A percentile compares a stretch with the other conserved stretches of the same genome.
These are phyloP conservation scores for Leptopilina clavipes DNA, from an alignment of 1,140 invertebrate species.

Conservation along the genomic window DNA sequence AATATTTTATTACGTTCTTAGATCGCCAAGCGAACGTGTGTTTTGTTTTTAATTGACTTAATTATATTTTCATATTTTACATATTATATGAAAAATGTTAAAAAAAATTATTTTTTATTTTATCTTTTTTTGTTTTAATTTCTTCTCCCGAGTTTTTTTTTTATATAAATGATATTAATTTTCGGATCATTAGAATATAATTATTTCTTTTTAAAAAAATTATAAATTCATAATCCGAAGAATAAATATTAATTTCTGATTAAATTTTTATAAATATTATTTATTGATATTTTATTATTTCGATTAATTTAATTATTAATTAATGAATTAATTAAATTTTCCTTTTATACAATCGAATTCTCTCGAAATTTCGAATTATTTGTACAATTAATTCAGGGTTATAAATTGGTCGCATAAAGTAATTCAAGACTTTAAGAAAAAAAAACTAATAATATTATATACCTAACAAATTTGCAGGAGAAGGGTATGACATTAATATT, in stretches of 20 bases:
- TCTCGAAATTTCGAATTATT: not conserved
- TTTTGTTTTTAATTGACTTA: not conserved
- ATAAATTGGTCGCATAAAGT: not conserved
- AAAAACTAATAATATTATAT: not conserved
- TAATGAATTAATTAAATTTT: not conserved
- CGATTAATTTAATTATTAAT: too few relatives aligned
- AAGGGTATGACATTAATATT: slow-evolving; percentile 1
- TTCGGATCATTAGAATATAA: too few relatives aligned
- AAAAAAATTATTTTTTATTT: not conserved
- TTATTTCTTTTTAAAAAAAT: too few relatives aligned
- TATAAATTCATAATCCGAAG: too few relatives aligned
- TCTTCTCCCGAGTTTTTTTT: slow-evolving; percentile 23
- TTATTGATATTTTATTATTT: not conserved
- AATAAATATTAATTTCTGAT: too few relatives aligned
- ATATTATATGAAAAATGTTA: not conserved
- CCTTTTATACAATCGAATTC: too few relatives aligned
- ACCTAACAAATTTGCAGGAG: not conserved
- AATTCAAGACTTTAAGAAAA: slow-evolving; percentile 14
- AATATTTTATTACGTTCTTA: not conserved
- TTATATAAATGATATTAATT: not conserved
- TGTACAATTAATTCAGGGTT: slow-evolving; percentile 25
- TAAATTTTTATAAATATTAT: too few relatives aligned
- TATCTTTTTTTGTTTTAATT: not conserved
- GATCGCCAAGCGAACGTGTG: not conserved
- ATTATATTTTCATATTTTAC: not conserved